Conservation (phyloP, 64 coral and sea anemone genomes). For the Stichodactyla helianthus region DNA sequence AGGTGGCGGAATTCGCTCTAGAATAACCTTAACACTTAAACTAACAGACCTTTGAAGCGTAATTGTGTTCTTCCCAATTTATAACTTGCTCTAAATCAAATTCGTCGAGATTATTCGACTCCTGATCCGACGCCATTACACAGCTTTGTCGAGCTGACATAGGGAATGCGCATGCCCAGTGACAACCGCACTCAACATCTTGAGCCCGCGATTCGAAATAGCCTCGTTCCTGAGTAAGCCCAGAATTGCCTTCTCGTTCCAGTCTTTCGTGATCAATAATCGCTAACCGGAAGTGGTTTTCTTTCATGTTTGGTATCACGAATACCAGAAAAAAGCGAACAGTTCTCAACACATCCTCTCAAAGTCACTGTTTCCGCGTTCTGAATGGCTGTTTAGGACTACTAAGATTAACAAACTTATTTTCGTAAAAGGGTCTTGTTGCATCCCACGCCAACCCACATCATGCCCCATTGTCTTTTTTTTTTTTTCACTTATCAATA, state of each 20-base stretch:
- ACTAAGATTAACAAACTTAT: background rate
- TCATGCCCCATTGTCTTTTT: background rate
- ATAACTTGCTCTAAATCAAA: conserved; percentile 99
- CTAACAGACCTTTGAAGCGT: conserved; percentile 99
- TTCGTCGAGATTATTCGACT: conserved; percentile 84
- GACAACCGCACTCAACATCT: background rate
- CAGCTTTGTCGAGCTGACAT: conserved; percentile 23
- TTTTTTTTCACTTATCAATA: too few species aligned
- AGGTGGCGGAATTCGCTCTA: conserved; percentile 43
- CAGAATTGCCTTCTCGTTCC: background rate
- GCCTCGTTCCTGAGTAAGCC: conserved; percentile 58
- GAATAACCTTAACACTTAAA: conserved; percentile 61
- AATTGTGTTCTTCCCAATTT: conserved; percentile 99
- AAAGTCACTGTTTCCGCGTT: background rate
- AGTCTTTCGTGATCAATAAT: conserved; percentile 1
- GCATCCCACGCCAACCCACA: background rate
- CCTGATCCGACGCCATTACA: conserved; percentile 85
- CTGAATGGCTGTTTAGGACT: background rate
- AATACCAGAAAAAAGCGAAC: background rate
- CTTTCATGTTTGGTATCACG: background rate
- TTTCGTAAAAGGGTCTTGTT: background rate
- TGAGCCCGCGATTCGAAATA: conserved; percentile 63
- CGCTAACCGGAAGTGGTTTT: background rate
- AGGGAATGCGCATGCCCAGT: conserved; percentile 50
- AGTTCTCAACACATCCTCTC: background rate